These are phyloP conservation scores for Rhingia campestris DNA, from an alignment of 2,888 invertebrate genomes.

Conservation along the genomic window DNA sequence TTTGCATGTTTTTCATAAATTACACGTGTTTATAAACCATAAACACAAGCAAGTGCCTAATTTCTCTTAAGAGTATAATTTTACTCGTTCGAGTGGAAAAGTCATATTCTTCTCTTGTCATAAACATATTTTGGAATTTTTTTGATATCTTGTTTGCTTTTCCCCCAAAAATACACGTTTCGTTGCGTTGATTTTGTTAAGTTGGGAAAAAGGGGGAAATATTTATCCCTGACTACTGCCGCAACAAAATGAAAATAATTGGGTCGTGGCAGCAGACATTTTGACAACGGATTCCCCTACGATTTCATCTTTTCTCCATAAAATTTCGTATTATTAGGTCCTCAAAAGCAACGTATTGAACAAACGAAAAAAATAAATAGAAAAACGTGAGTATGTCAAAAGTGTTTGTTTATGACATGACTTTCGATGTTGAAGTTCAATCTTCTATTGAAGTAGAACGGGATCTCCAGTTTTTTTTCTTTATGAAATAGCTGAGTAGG, in stretches of 20 bases:
- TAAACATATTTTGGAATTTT: conserved; percentile 43
- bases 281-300: not conserved
- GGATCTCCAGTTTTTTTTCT: no score
- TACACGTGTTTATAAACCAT: conserved; percentile 25
- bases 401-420: conserved; percentile 7
- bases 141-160: conserved; percentile 31
- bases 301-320: not conserved
- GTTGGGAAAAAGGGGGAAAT: not conserved
- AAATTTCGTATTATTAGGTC: conserved; percentile 5
- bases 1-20: not conserved
- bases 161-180: conserved; percentile 27
- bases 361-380: not conserved
- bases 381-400: conserved; percentile 1
- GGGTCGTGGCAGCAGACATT: not conserved
- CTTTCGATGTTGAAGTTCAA: not conserved
- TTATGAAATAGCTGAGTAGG: no score
- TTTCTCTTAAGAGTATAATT: conserved; percentile 35
- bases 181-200: conserved; percentile 6
- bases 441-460: not conserved
- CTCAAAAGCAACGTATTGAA: conserved; percentile 3
- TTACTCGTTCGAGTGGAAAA: conserved; percentile 44
- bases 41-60: conserved; percentile 35
- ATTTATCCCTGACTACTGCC: conserved; percentile 10
- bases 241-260: conserved; percentile 3
- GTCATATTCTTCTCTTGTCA: conserved; percentile 46